Conservation (phyloP, 2,113 vertebrate species). For the Athene cunicularia region DNA sequence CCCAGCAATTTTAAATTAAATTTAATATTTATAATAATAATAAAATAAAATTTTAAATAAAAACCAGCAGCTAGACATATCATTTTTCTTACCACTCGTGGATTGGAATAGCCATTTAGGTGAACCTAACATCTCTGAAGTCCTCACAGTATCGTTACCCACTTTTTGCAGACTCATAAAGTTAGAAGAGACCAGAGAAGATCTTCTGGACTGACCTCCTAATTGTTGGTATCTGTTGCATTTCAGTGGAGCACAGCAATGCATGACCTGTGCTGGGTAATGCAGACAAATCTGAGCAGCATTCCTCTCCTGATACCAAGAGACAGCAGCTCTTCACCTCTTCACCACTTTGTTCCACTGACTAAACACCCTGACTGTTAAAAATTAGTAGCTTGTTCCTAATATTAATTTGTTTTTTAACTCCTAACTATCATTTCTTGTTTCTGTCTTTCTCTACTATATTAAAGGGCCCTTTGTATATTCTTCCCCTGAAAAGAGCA, state of each 20-base stretch:
- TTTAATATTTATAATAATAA: too few species aligned
- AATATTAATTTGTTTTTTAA: background rate
- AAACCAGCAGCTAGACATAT: background rate
- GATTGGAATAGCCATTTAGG: background rate
- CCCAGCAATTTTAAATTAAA: background rate
- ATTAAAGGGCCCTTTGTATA: background rate
- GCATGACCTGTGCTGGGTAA: rapidly evolving
- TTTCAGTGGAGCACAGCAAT: background rate
- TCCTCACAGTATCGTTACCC: background rate
- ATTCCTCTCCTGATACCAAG: background rate
- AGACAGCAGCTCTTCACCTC: background rate
- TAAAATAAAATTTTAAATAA: too few species aligned
- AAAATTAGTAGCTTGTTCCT: background rate
- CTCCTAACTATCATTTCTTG: background rate
- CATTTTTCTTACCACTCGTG: background rate
- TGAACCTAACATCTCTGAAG: background rate
- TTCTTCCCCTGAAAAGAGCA: background rate
- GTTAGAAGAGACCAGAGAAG: background rate
- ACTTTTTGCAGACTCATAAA: background rate
- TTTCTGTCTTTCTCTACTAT: background rate
- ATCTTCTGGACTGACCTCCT: background rate
- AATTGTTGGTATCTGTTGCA: background rate
- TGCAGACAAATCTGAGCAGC: background rate
- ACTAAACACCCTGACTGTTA: background rate
- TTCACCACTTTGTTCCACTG: background rate